phyloP scores from a whole-genome alignment of 2,113 vertebrate genomes.

The Eurystomus gularis region DNA sequence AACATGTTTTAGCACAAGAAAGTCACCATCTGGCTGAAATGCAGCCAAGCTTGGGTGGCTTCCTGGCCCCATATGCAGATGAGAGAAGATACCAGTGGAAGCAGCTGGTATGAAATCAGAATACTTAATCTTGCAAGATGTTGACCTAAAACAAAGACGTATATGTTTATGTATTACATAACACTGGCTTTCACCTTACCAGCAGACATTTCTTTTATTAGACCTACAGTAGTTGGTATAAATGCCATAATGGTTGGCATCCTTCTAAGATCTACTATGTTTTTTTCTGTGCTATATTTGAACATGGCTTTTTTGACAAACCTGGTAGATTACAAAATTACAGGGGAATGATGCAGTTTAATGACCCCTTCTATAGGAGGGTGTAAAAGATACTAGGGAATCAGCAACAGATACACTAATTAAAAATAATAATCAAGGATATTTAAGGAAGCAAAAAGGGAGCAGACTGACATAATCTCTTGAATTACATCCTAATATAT shows the following conservation, averaged over 20 bases:
- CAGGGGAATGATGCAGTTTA: background rate
- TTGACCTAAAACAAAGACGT: background rate
- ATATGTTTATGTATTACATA: background rate
- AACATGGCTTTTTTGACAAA: background rate
- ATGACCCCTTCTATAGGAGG: background rate
- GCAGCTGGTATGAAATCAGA: background rate
- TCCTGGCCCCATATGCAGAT: background rate
- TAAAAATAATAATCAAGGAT: background rate
- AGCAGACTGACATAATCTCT: background rate
- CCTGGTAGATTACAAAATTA: background rate
- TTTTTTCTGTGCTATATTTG: background rate
- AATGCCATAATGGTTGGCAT: background rate
- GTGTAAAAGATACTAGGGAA: background rate
- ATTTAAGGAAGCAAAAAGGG: background rate
- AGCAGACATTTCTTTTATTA: background rate
- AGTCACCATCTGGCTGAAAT: background rate
- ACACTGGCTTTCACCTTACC: background rate
- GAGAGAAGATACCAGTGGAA: background rate
- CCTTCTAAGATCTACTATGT: background rate
- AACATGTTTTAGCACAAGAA: background rate
- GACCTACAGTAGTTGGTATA: background rate
- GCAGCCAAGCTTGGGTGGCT: background rate
- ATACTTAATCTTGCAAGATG: background rate
- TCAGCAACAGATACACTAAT: background rate
- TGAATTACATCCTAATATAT: background rate